Evolutionary conservation across 2,797 vertebrate species (phyloP).

Genomic region (Cetoscarus ocellatus): DNA sequence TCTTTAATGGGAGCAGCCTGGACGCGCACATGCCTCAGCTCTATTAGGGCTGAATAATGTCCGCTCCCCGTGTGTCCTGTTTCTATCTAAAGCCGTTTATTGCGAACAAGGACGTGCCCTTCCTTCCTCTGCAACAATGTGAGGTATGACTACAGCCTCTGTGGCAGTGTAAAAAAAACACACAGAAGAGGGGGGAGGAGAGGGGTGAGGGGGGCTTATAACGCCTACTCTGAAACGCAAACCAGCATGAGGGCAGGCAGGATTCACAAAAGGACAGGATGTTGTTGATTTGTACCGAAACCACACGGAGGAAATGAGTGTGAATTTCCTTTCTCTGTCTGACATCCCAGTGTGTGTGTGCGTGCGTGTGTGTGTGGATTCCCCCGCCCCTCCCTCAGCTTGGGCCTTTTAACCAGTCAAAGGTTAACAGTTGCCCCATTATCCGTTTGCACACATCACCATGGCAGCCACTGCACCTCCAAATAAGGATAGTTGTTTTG

Average conservation of each 20-base stretch:
- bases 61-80: constrained; percentile 45
- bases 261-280: constrained; percentile 96
- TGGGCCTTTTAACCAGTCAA: constrained; percentile 82
- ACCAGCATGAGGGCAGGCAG: constrained; percentile 88
- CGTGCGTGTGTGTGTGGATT: constrained; percentile 41
- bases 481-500: constrained; percentile 70
- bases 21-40: constrained; percentile 41
- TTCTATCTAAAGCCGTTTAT: constrained; percentile 65
- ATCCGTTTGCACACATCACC: constrained; percentile 76
- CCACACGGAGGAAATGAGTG: constrained; percentile 95
- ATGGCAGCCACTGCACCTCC: constrained; percentile 76
- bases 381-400: constrained; percentile 57
- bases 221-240: constrained; percentile 76
- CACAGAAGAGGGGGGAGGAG: neutral
- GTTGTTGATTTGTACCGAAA: constrained; percentile 97
- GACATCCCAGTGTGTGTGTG: constrained; percentile 86
- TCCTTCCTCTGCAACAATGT: constrained; percentile 76
- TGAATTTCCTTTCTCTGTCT: constrained; percentile 91
- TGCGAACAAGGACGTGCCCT: constrained; percentile 73
- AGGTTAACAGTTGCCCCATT: constrained; percentile 83
- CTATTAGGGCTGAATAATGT: constrained; percentile 51
- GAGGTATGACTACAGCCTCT: constrained; percentile 67
- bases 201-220: constrained; percentile 49
- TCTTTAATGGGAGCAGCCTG: constrained; percentile 9
- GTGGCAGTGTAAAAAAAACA: constrained; percentile 59